Percentiles rank a stretch among this genome's conserved stretches.
These are phyloP conservation scores for Salvator merianae DNA, from an alignment of 2,113 vertebrate species.

Conservation along the genomic window DNA sequence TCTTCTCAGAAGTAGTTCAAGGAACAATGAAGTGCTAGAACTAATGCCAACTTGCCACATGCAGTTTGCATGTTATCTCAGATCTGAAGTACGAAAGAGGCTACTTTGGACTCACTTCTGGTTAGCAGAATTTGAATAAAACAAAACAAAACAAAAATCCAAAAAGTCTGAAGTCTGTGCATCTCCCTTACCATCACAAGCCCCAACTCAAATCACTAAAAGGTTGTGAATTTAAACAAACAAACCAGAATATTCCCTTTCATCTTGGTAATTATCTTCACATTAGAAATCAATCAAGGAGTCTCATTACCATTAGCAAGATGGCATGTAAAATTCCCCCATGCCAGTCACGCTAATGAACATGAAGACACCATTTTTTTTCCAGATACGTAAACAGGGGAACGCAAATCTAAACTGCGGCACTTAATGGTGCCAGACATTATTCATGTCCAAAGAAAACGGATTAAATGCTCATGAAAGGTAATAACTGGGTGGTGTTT, in stretches of 20 bases:
- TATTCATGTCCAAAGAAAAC: slow-evolving; percentile 57
- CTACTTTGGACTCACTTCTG: not conserved
- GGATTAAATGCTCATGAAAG: slow-evolving; percentile 37
- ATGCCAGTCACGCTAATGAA: slow-evolving; percentile 47
- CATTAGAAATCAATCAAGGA: slow-evolving; percentile 71
- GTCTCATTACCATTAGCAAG: slow-evolving; percentile 59
- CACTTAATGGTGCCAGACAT: slow-evolving; percentile 63
- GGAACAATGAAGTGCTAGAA: too few relatives aligned
- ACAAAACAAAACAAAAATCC: not conserved
- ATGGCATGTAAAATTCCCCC: slow-evolving; percentile 49
- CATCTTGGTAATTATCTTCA: slow-evolving; percentile 70
- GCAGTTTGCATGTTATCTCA: too few relatives aligned
- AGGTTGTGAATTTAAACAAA: not conserved
- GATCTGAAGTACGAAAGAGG: too few relatives aligned
- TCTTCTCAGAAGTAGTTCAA: too few relatives aligned
- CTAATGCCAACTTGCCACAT: too few relatives aligned
- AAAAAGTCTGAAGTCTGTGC: not conserved
- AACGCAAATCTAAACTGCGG: slow-evolving; percentile 58
- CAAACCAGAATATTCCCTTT: slow-evolving; percentile 31
- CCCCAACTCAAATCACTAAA: slow-evolving; percentile 57
- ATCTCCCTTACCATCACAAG: not conserved
- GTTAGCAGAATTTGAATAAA: not conserved
- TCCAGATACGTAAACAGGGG: slow-evolving; percentile 60
- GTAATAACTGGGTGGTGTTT: not conserved
- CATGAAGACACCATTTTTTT: slow-evolving; percentile 54